Evolutionary conservation across 2,888 invertebrate species (phyloP).

Genomic region (Diadegma fenestrale): DNA sequence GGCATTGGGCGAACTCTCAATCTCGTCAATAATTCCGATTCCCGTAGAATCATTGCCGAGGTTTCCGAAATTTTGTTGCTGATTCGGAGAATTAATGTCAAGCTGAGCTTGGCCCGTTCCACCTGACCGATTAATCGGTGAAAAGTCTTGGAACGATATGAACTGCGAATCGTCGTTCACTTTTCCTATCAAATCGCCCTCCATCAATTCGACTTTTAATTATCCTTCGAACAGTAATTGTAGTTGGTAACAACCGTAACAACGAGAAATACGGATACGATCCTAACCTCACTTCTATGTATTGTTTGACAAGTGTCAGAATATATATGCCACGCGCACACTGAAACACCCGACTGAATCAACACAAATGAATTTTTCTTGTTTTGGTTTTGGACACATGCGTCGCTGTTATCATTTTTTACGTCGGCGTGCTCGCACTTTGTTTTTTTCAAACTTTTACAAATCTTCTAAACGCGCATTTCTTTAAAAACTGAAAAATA

Average conservation of each 20-base stretch:
- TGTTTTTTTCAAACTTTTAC: no score
- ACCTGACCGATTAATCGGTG: constrained; percentile 86
- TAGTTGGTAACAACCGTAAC: neutral
- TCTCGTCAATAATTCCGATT: constrained; percentile 77
- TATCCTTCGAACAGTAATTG: neutral
- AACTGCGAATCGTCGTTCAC: constrained; percentile 76
- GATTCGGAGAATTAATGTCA: constrained; percentile 88
- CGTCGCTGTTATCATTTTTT: neutral
- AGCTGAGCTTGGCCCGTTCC: constrained; percentile 88
- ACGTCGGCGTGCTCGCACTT: neutral
- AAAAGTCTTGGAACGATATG: constrained; percentile 91
- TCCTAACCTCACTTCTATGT: constrained; percentile 10
- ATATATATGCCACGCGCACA: constrained; percentile 9
- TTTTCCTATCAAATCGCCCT: constrained; percentile 71
- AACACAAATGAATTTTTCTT: neutral
- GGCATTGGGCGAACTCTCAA: constrained; percentile 75
- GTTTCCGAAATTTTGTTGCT: constrained; percentile 76
- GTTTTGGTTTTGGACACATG: neutral
- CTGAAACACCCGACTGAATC: neutral
- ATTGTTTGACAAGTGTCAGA: constrained; percentile 27
- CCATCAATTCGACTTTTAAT: constrained; percentile 67
- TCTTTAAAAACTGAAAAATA: no score
- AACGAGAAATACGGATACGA: neutral
- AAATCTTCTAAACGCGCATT: no score
- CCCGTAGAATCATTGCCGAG: constrained; percentile 76